Evolutionary conservation across 2,888 invertebrate species (phyloP).

Genomic region (Amiota communis): DNA sequence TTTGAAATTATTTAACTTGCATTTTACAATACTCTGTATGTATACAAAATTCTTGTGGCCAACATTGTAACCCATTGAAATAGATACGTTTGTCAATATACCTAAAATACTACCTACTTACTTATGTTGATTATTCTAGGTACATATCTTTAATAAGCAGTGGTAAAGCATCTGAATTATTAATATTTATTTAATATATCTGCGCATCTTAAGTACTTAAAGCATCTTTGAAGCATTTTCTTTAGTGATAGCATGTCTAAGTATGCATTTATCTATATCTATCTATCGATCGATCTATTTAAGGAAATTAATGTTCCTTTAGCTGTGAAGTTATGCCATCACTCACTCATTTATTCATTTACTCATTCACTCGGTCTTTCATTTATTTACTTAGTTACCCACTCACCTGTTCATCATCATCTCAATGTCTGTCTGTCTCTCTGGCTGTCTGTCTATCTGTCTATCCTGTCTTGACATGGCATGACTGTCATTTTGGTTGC

Average conservation of each 20-base stretch:
- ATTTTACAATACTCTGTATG: conserved; percentile 33
- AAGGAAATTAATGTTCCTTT: conserved; percentile 71
- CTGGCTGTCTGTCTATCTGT: not conserved
- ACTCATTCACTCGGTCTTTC: not conserved
- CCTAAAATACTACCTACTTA: too few species aligned
- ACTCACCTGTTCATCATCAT: not conserved
- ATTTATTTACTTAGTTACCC: not conserved
- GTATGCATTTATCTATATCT: conserved; percentile 32
- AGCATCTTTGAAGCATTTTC: not conserved
- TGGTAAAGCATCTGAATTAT: not conserved
- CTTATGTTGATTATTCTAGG: too few species aligned
- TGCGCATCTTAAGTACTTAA: not conserved
- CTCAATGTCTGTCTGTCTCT: not conserved
- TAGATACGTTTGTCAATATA: too few species aligned
- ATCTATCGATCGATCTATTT: conserved; percentile 47
- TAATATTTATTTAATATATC: conserved; percentile 30
- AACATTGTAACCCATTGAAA: too few species aligned
- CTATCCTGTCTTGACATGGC: not conserved
- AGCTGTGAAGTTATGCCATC: conserved; percentile 34
- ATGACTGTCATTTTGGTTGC: conserved; percentile 1
- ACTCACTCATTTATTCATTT: not conserved
- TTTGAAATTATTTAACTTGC: not conserved
- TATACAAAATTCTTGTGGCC: too few species aligned
- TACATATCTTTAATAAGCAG: too few species aligned
- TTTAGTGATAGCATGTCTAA: too few species aligned